These are phyloP conservation scores for Cabera pusaria DNA, from an alignment of 2,888 invertebrate species.

Conservation along the genomic window DNA sequence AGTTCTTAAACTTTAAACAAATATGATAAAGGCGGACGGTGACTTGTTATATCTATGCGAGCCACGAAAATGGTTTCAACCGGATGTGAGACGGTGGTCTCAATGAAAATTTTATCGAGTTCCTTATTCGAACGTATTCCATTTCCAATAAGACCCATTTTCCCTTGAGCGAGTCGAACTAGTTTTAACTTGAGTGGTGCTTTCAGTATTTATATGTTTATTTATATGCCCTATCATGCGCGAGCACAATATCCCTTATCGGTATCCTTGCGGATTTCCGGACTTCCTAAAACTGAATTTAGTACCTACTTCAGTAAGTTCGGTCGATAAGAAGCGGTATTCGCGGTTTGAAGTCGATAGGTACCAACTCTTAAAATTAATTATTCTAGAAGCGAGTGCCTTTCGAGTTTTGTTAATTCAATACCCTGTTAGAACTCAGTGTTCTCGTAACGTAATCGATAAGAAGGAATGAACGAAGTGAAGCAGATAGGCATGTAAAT, in stretches of 20 bases:
- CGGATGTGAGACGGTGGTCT: constrained; percentile 46
- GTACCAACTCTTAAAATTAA: too few relatives aligned
- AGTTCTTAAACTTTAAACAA: constrained; percentile 54
- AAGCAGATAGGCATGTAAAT: too few relatives aligned
- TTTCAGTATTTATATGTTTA: constrained; percentile 1
- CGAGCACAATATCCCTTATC: constrained; percentile 6
- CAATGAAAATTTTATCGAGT: constrained; percentile 29
- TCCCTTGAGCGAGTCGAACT: constrained; percentile 1
- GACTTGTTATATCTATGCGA: constrained; percentile 41
- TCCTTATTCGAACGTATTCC: constrained; percentile 3
- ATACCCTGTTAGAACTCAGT: too few relatives aligned
- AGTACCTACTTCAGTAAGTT: background rate
- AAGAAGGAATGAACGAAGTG: too few relatives aligned
- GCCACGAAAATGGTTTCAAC: constrained; percentile 46
- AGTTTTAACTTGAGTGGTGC: constrained; percentile 1
- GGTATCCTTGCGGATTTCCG: constrained; percentile 13
- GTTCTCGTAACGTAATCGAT: too few relatives aligned
- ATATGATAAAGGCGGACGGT: constrained; percentile 54
- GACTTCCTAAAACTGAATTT: constrained; percentile 1
- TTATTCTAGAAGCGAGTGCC: too few relatives aligned
- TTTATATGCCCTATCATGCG: constrained; percentile 3
- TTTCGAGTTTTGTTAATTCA: too few relatives aligned
- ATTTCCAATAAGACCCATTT: constrained; percentile 4
- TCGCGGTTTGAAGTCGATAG: too few relatives aligned
- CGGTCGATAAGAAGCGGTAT: too few relatives aligned